These are phyloP conservation scores for Agrypnus murinus DNA, from an alignment of 2,888 invertebrate genomes.

Conservation along the genomic window DNA sequence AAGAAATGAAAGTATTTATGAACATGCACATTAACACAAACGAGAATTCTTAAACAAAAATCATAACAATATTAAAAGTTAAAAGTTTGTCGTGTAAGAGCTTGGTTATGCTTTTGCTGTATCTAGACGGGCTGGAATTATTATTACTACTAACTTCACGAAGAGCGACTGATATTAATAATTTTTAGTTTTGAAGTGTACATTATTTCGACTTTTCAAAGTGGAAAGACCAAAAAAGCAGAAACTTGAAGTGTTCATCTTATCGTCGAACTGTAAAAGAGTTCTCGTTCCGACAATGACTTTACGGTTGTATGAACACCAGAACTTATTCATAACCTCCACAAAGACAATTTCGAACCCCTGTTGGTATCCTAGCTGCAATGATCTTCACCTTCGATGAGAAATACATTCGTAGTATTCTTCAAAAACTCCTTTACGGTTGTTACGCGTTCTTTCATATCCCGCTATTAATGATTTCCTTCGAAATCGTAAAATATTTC, in stretches of 20 bases:
- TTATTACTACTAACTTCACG: too few relatives aligned
- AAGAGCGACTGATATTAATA: too few relatives aligned
- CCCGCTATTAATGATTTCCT: constrained; percentile 4
- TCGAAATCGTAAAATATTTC: constrained; percentile 15
- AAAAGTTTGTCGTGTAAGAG: too few relatives aligned
- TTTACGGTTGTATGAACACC: constrained; percentile 24
- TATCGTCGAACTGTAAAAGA: neutral
- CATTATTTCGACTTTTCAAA: neutral
- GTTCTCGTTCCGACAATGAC: constrained; percentile 23
- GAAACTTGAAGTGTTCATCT: neutral
- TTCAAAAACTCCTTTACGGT: constrained; percentile 9
- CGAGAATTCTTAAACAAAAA: too few relatives aligned
- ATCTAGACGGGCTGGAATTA: too few relatives aligned
- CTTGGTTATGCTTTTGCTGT: too few relatives aligned
- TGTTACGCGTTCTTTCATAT: constrained; percentile 4
- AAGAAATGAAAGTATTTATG: too few relatives aligned
- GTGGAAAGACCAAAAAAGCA: neutral
- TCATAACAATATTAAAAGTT: too few relatives aligned
- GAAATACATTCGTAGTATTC: constrained; percentile 13
- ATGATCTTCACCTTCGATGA: constrained; percentile 18
- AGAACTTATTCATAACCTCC: constrained; percentile 31
- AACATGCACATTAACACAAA: too few relatives aligned
- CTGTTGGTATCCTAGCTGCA: constrained; percentile 39
- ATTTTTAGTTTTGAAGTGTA: too few relatives aligned
- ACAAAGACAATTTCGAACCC: constrained; percentile 36